Percentiles rank a stretch among this genome's conserved stretches.
Conservation (phyloP, 2,888 invertebrate species). For the Tinea trinotella region DNA sequence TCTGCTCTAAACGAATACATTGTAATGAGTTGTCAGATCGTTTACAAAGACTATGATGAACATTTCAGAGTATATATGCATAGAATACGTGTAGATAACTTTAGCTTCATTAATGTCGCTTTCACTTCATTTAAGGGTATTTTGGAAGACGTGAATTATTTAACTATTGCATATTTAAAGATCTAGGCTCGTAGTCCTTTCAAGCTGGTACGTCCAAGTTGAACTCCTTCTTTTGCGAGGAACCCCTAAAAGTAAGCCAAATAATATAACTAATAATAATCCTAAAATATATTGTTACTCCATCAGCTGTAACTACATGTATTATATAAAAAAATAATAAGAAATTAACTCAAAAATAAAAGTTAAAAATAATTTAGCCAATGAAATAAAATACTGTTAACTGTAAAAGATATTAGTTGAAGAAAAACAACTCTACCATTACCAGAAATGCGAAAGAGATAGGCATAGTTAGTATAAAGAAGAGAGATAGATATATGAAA, state of each 20-base stretch:
- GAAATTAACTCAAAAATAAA: not conserved
- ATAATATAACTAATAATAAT: not conserved
- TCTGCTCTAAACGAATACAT: too few species aligned
- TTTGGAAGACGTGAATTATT: too few species aligned
- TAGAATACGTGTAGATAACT: too few species aligned
- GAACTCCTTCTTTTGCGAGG: slow-evolving; percentile 62
- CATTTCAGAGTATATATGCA: too few species aligned
- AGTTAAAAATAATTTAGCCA: not conserved
- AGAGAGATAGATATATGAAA: not conserved
- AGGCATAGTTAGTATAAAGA: not conserved
- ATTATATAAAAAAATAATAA: not conserved
- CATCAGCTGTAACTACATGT: not conserved
- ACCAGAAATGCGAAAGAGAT: slow-evolving; percentile 8
- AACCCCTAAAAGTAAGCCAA: slow-evolving; percentile 57
- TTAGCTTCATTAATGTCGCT: too few species aligned
- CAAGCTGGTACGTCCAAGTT: slow-evolving; percentile 38
- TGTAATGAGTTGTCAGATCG: too few species aligned
- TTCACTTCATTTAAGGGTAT: too few species aligned
- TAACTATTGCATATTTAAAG: too few species aligned
- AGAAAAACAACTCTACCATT: slow-evolving; percentile 1
- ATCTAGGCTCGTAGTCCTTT: not conserved
- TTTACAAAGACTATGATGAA: too few species aligned
- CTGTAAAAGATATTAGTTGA: not conserved
- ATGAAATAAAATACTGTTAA: not conserved
- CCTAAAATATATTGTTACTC: not conserved